Evolutionary conservation across 2,113 vertebrate species (phyloP).

Genomic region (Craseonycteris thonglongyai): DNA sequence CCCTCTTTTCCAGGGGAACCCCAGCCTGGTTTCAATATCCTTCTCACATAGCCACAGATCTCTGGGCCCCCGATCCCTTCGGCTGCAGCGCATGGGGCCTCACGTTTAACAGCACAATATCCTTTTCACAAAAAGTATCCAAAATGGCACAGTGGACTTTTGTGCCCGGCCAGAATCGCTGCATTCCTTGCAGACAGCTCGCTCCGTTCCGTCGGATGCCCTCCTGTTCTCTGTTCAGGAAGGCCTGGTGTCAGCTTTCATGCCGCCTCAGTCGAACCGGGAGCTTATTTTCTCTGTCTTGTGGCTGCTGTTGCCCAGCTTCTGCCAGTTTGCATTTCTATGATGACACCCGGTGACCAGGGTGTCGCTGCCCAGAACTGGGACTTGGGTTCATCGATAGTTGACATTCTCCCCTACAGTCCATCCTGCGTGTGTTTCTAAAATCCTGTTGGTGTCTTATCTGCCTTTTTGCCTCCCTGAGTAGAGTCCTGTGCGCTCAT

Average conservation of each 20-base stretch:
- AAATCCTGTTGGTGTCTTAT: background rate
- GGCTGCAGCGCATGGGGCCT: background rate
- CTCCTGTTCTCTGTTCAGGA: conserved; percentile 6
- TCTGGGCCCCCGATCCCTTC: background rate
- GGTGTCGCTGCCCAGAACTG: background rate
- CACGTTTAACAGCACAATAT: background rate
- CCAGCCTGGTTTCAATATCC: conserved; percentile 34
- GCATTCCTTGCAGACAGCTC: background rate
- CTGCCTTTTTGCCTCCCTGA: background rate
- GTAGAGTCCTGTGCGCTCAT: too few species aligned
- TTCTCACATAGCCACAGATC: conserved; percentile 35
- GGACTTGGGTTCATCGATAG: background rate
- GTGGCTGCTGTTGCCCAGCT: background rate
- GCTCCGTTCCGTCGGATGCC: background rate
- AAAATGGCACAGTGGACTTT: conserved; percentile 26
- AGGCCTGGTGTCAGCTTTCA: background rate
- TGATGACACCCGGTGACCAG: background rate
- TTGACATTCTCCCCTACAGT: background rate
- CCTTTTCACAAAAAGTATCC: conserved; percentile 17
- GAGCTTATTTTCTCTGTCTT: background rate
- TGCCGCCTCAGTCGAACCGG: background rate
- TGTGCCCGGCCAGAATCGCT: background rate
- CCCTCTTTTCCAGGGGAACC: conserved; percentile 14
- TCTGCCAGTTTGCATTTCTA: background rate
- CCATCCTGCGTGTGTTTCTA: background rate